These are phyloP conservation scores for Agrotis segetum DNA, from an alignment of 2,888 invertebrate species.

Conservation along the genomic window DNA sequence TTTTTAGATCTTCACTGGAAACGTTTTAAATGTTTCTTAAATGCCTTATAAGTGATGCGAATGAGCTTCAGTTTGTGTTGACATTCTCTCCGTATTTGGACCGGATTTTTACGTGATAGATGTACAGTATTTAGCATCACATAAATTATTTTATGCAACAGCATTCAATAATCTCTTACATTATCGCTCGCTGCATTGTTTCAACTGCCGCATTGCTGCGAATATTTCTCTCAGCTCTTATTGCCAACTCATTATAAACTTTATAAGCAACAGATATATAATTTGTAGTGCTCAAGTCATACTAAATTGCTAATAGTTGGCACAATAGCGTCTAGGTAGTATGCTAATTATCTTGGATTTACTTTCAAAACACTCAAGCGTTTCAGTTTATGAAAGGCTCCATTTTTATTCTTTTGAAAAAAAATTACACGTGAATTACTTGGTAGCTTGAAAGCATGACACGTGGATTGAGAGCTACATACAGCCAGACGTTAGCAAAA, in stretches of 20 bases:
- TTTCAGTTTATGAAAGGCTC: slow-evolving; percentile 24
- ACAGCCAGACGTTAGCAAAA: too few relatives aligned
- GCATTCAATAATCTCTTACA: neutral
- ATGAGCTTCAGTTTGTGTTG: slow-evolving; percentile 21
- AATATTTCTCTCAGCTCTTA: slow-evolving; percentile 23
- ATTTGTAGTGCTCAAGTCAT: slow-evolving; percentile 55
- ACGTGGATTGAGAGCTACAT: too few relatives aligned
- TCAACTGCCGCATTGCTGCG: slow-evolving; percentile 20
- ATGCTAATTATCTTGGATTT: slow-evolving; percentile 51
- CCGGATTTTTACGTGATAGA: slow-evolving; percentile 11
- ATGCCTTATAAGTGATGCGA: slow-evolving; percentile 31
- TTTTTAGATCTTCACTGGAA: slow-evolving; percentile 39
- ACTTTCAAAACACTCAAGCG: slow-evolving; percentile 58
- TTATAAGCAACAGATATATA: slow-evolving; percentile 49
- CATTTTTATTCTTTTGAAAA: slow-evolving; percentile 10
- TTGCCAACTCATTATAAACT: slow-evolving; percentile 35
- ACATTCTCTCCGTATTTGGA: slow-evolving; percentile 37
- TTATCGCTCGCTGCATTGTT: neutral
- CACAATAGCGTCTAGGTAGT: slow-evolving; percentile 35
- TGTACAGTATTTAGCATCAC: neutral
- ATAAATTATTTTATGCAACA: slow-evolving; percentile 6
- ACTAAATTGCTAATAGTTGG: slow-evolving; percentile 47
- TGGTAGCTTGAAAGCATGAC: neutral
- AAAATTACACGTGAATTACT: neutral
- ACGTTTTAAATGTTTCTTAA: slow-evolving; percentile 42